Conservation (phyloP, 2,797 vertebrate species). For the Myotis vivesi region DNA sequence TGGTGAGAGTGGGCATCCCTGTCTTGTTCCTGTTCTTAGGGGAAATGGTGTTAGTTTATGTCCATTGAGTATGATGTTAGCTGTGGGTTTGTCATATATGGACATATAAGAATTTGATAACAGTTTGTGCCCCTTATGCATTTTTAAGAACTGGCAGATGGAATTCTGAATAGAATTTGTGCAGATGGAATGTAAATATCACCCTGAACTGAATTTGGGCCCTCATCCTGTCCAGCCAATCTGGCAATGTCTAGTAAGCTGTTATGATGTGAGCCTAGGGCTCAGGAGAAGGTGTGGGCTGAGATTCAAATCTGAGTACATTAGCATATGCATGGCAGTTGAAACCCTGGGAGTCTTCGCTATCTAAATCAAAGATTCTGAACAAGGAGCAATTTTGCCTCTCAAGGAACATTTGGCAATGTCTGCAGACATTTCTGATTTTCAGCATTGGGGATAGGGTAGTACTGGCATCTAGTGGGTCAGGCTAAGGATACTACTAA, state of each 20-base stretch:
- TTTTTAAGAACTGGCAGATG: conserved; percentile 31
- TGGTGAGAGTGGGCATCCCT: too few species aligned
- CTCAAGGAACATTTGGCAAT: neutral
- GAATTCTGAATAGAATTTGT: conserved; percentile 36
- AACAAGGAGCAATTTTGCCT: neutral
- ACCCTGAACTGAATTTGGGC: neutral
- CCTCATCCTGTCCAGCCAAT: neutral
- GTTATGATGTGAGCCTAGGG: neutral
- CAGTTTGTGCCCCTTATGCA: neutral
- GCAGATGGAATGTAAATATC: conserved; percentile 3
- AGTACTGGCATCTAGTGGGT: neutral
- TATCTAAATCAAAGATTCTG: neutral
- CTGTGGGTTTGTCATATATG: too few species aligned
- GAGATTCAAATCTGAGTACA: neutral
- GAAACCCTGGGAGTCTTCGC: neutral
- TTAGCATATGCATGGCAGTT: neutral
- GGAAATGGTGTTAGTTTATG: too few species aligned
- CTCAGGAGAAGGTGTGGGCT: neutral
- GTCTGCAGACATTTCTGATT: neutral
- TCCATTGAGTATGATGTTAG: too few species aligned
- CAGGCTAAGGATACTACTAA: neutral
- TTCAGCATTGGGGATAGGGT: neutral
- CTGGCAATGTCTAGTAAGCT: neutral
- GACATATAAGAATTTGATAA: neutral
- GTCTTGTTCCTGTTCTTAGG: too few species aligned